Base-by-base conservation (phyloP, 2,113 vertebrate species). In the Heterochromis multidens region DNA sequence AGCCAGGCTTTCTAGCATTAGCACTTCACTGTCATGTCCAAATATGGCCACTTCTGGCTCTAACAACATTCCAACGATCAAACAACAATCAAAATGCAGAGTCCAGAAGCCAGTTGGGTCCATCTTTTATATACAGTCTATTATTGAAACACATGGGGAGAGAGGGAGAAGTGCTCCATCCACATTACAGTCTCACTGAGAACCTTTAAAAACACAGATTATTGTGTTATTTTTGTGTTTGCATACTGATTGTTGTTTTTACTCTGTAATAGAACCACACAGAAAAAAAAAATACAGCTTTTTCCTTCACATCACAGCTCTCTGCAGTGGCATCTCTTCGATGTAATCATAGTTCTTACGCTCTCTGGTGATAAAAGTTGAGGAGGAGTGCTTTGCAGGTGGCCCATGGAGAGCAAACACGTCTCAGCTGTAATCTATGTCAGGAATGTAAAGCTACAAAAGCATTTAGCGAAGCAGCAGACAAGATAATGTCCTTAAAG, bases 51-150 rank as follows among this genome's bases (percentile, higher is more conserved):
- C 65, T 29, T 21, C 16, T 70, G 65, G 2, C 23, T 0, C 9
- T 35, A 67, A 67, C 40, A 16, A 1, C 35, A 0, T 1, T 40
- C 0, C 0, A 70, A 27, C 40, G 10, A 27, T n/a, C n/a, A n/a
- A n/a, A n/a, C n/a, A n/a, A n/a, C n/a, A n/a, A n/a, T 70, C 37
- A 12, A 70, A 72, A 52, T 52, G 49, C 6, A 17, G 17, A 3
- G 17, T 52, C 49, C 49, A 21, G 8, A 56, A 8, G 1, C 17
- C 46, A n/a, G 27, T n/a, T 12, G 67, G 0, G 25, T 52, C 67
- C 43, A 1, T 54, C 70, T 74, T 74, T 74, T 5, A 9, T 12
- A 0, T 74, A 74, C 70, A 74, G 70, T 74, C 27, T 54, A n/a
- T 74, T 54, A 74, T 19, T 33, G 27, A 74, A 31, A 27, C 0